Base-by-base conservation (phyloP, 92 coral and sea anemone species). In the Ricordea florida region DNA sequence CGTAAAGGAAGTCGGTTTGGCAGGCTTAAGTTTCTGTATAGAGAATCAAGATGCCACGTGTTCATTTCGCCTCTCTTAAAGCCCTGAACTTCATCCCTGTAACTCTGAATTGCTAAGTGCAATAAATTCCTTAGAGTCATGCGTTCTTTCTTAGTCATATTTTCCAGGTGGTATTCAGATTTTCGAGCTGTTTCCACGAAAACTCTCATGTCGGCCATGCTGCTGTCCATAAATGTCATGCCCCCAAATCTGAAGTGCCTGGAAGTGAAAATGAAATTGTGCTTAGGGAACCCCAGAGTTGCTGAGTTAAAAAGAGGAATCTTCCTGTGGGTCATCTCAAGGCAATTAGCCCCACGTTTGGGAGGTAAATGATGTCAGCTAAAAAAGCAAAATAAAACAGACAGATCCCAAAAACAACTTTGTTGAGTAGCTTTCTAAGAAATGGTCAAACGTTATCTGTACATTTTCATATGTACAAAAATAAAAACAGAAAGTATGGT, bases 181-280 rank as follows among this genome's bases (percentile, higher is more conserved):
- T 67, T 42, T 57, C 41, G 74, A 46, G 80, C 41, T 48, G 55
- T 35, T 16, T 67, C 62, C 47, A 90, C 60, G 60, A 90, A 86
- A 25, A 57, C 36, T 29, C 43, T 77, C 92, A 90, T 90, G 66
- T 86, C 92, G 25, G 92, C 89, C 66, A 82, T 90, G 50, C 83
- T 82, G 13, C 87, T 78, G 38, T 80, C 84, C 83, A 90, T 55
- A 63, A 89, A 72, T 26, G 81, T 62, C 57, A 82, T 72, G 3
- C 96, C 96, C 27, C 96, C 96, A 49, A 85, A 82, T 27, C 87
- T 75, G 41, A 81, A 79, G 52, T 90, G 92, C 81, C 96, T 90
- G 41, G 9, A 57, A 59, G 43, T 29, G 37, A 62, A 29, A 28
- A 51, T 34, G n/a, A n/a, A n/a, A n/a, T n/a, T n/a, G n/a, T n/a